Percentiles rank a stretch among this genome's conserved stretches.
phyloP scores from a whole-genome alignment of 2,888 invertebrate genomes.

The Euplagia quadripunctaria region DNA sequence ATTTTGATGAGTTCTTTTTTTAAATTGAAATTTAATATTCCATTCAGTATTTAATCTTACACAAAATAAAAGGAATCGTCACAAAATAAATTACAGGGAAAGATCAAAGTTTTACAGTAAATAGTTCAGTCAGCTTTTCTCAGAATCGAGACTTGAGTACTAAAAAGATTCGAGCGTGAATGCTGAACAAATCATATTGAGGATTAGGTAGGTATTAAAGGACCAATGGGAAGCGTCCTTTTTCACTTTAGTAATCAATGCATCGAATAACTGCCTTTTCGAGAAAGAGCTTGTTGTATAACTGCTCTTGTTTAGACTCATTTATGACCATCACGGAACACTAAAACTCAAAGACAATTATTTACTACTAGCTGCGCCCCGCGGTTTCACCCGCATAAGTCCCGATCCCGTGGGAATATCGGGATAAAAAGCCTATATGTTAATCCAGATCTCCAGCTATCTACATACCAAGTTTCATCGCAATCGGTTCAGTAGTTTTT shows the following conservation, averaged over 20 bases:
- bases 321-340: neutral
- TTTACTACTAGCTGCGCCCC: too few species aligned
- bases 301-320: too few species aligned
- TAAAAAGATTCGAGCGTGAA: neutral
- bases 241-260: neutral
- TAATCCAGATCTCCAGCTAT: too few species aligned
- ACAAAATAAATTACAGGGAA: neutral
- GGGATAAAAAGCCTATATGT: too few species aligned
- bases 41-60: neutral
- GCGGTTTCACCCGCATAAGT: too few species aligned
- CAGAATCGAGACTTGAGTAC: neutral
- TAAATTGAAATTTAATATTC: too few species aligned
- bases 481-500: too few species aligned
- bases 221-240: neutral
- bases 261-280: neutral
- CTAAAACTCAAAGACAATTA: neutral
- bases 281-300: neutral
- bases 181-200: neutral
- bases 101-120: neutral
- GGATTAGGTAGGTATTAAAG: neutral
- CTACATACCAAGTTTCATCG: too few species aligned
- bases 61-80: neutral
- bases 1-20: too few species aligned
- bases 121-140: neutral
- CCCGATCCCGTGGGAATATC: too few species aligned